Base-by-base conservation (phyloP, 2,797 vertebrate genomes). In the Platyrinchus mystaceus region DNA sequence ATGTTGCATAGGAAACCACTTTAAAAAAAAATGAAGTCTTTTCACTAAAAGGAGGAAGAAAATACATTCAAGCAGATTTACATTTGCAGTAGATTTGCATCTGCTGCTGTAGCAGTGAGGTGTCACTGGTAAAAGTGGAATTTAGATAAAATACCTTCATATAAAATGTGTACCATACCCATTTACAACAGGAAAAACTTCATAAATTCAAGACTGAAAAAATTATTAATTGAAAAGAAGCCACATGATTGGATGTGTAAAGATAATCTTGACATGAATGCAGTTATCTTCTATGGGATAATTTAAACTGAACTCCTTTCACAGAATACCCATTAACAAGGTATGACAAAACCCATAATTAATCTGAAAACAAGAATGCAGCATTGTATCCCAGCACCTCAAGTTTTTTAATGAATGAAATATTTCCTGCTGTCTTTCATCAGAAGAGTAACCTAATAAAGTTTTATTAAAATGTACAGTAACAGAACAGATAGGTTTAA, bases 401-500 rank as follows among this genome's bases (percentile, higher is more conserved):
- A 87, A 59, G 58, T 87, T 94, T 96, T 94, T 81, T 97, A 96
- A 94, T 90, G 91, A 97, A 96, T 50, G 62, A 95, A 97, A 94
- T 55, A 81, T 93, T 80, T 96, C 91, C 93, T 92, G 67, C 73
- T 95, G 90, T 85, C 94, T 93, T 92, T 93, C 75, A 62, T 93
- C 77, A 95, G 69, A 86, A 73, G 84, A 96, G 79, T 95, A 96
- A 96, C 90, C 74, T 88, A 97, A 97, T 97, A 92, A 97, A 90
- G 67, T 97, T 97, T 97, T 97, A 97, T 96, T 97, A 96, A 97
- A 97, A 97, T 86, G 70, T 96, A 93, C 70, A 96, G 68, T 89
- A 92, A 96, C 68, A 90, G 78, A 96, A 89, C 81, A 96, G 56
- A 87, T 73, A 96, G 78, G 88, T 93, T 97, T 96, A 94, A 97